Evolutionary conservation across 2,888 invertebrate genomes (phyloP), one percentile per base, ranked within the genome.

Genomic region (Dascillus cervinus): DNA sequence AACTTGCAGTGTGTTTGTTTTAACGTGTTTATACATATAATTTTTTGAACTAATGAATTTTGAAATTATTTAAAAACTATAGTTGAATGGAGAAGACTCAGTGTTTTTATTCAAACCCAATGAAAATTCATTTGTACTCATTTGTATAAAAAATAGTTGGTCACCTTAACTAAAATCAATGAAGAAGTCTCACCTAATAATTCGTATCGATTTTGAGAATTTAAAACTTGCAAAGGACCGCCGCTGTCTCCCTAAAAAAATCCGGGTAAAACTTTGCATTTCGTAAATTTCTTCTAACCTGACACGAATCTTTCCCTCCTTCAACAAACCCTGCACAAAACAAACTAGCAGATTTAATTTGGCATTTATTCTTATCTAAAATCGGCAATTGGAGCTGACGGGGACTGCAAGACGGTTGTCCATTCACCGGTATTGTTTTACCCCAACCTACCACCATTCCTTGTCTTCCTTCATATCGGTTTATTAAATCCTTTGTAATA

Each of bases 371-470:
- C 29, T 86, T 70, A 3, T 82, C 81, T 44, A 87, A 69, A 43
- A 90, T 87, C 1, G 89, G 89, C 22, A 90, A 88, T 46, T 80
- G 75, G 0, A 88, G 88, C 62, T 89, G 85, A 52, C 86, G 86
- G 3, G 87, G 82, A 24, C 83, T 69, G 1, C 78, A 79, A 2
- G 88, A 85, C 25, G 89, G 60, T 55, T 77, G 75, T 1, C 89
- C 88, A 2, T 85, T 86, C 58, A 89, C 89, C 0, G 17, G 17
- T 6, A 82, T 74, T 0, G 84, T 83, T 4, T 88, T 71, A 1
- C 89, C 89, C 89, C 89, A 89, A 2, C 89, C 89, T 5, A 88
- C 82, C 4, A 87, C 88, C 0, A 82, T 78, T 4, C 86, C 88
- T 32, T 71, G 67, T 52, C 77, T 77, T 15, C 83, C 84, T 8